Base-by-base conservation (phyloP, 2,113 vertebrate species). In the Gymnorhina tibicen region DNA sequence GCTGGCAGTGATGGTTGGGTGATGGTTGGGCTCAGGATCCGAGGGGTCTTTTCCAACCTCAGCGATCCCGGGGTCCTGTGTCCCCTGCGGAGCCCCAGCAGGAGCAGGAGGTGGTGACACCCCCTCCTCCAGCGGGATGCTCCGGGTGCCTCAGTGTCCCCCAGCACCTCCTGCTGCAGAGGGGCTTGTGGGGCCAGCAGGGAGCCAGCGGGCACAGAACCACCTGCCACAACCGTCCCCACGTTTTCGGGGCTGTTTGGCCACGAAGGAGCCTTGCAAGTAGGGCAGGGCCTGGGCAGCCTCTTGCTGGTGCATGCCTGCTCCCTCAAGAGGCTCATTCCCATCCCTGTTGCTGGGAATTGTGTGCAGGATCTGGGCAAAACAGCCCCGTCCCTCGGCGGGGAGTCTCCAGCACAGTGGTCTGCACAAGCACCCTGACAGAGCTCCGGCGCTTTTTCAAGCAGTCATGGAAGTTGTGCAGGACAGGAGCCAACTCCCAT, bases 401-500 rank as follows among this genome's bases (percentile, higher is more conserved):
- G 67, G 79, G 72, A 94, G 83, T 28, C 83, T 89, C 83, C 76
- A 78, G 86, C 91, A 68, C 95, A 81, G 88, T 72, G 92, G 49
- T 72, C 91, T 94, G 13, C 88, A 76, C 86, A 93, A 95, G 82
- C 49, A 88, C 58, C 76, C 69, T 59, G 90, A 62, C 84, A 93
- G 72, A 92, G 62, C 49, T 55, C 42, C 0, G 15, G 77, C 33
- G 77, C 70, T 94, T 94, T 93, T 94, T 77, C 81, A 44, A 80
- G 89, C 70, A 63, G 12, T 59, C 92, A 67, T 95, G 91, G 88
- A 85, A 95, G 87, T 75, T 17, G 37, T 87, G 58, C 81, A 83
- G 89, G 89, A 69, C 3, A 16, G 8, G 50, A 95, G 94, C 96
- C 95, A 97, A 52, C 47, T 95, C 93, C 84, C 88, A 74, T 92